These are phyloP conservation scores for Peribatodes rhomboidaria DNA, from an alignment of 2,888 invertebrate genomes.

Conservation along the genomic window DNA sequence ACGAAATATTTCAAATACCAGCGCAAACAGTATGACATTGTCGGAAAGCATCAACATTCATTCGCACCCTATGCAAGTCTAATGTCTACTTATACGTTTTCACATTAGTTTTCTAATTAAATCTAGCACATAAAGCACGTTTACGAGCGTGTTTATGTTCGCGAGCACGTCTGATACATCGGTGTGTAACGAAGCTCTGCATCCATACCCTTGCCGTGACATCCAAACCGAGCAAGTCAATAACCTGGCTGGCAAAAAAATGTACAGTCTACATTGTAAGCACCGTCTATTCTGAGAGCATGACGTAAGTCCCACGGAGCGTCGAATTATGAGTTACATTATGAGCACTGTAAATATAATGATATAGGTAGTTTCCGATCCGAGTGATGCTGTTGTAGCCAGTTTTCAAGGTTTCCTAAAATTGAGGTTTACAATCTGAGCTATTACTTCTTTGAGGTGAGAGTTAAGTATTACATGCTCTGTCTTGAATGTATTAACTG, in stretches of 20 bases:
- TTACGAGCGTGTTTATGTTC: conserved; percentile 38
- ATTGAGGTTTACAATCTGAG: conserved; percentile 34
- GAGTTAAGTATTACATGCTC: too few relatives aligned
- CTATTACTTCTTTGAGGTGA: too few relatives aligned
- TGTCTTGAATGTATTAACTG: too few relatives aligned
- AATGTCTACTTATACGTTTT: conserved; percentile 7
- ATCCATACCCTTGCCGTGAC: conserved; percentile 80
- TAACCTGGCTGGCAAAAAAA: conserved; percentile 79
- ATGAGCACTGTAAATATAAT: conserved; percentile 53
- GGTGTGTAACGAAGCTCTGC: conserved; percentile 50
- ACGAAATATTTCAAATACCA: conserved; percentile 10
- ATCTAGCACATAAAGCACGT: conserved; percentile 44
- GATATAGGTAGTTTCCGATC: conserved; percentile 49
- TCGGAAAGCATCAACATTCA: conserved; percentile 1
- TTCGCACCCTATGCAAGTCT: conserved; percentile 2
- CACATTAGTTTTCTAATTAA: conserved; percentile 38
- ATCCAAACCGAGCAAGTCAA: conserved; percentile 78
- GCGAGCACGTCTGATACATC: conserved; percentile 39
- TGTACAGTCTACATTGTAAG: conserved; percentile 72
- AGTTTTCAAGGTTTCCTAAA: conserved; percentile 51
- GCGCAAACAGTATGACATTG: conserved; percentile 10
- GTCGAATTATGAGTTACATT: conserved; percentile 62
- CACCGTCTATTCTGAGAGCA: conserved; percentile 73
- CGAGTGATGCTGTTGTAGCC: conserved; percentile 48
- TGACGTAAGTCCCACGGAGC: conserved; percentile 73